Percentiles rank a stretch among this genome's conserved stretches.
Evolutionary conservation across 1,140 invertebrate genomes (phyloP).

Genomic region (Hyphantria cunea): DNA sequence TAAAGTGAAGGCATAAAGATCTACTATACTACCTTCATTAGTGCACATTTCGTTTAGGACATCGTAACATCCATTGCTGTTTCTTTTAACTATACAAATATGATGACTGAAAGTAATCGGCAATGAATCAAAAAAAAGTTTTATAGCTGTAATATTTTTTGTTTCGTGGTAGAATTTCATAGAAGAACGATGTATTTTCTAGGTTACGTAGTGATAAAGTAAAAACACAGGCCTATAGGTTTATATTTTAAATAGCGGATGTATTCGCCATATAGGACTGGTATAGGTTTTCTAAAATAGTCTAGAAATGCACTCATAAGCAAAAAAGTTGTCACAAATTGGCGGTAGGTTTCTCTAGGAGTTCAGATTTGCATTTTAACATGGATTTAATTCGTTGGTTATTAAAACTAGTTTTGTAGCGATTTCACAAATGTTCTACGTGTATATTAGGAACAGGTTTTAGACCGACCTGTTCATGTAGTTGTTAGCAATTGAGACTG

Average conservation of each 20-base stretch:
- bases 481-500: no score
- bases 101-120: not conserved
- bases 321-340: slow-evolving; percentile 30
- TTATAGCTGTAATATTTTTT: not conserved
- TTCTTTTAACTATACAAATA: not conserved
- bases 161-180: slow-evolving; percentile 47
- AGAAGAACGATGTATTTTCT: slow-evolving; percentile 59
- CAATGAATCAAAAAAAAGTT: not conserved
- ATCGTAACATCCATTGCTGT: slow-evolving; percentile 31
- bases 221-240: slow-evolving; percentile 56
- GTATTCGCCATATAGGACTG: slow-evolving; percentile 53
- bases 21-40: slow-evolving; percentile 48
- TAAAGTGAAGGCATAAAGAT: slow-evolving; percentile 71
- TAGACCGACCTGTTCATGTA: no score
- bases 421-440: slow-evolving; percentile 20
- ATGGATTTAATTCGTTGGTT: slow-evolving; percentile 23
- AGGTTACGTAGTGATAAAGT: slow-evolving; percentile 57
- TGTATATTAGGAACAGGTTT: not conserved
- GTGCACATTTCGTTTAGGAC: slow-evolving; percentile 32
- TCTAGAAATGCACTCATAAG: slow-evolving; percentile 50
- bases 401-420: slow-evolving; percentile 11
- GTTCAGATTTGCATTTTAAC: slow-evolving; percentile 17
- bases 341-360: slow-evolving; percentile 27
- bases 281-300: slow-evolving; percentile 58
- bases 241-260: slow-evolving; percentile 64